Evolutionary conservation across 2,888 invertebrate genomes (phyloP), one percentile per base, ranked within the genome.

Genomic region (Drosophila peninsularis): DNA sequence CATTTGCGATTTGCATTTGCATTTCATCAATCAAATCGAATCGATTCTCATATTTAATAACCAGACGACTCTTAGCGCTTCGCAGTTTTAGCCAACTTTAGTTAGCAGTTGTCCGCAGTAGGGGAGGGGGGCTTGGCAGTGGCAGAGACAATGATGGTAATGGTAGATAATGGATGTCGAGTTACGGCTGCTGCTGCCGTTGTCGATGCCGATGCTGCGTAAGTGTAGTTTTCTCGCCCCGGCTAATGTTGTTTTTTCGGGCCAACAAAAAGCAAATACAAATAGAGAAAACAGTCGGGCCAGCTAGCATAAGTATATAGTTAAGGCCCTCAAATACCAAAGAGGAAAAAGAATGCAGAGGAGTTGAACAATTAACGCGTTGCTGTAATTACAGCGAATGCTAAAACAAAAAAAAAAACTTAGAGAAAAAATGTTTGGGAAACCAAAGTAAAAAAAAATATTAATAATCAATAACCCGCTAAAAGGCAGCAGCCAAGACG

Each of bases 401-500:
- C 70, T 72, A 75, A 84, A 78, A 68, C 64, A 80, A 58, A 70
- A 62, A 58, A 62, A 54, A 32, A 52, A n/a, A 17, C 50, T 9
- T 4, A 66, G 60, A 39, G 41, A 42, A 42, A 62, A 60, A 62
- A 49, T 69, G 70, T 74, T 78, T 69, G 56, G 62, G 64, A 78
- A 47, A 30, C 30, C 24, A 27, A 45, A 45, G 6, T 13, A 75
- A 19, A 45, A 68, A 56, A 68, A 75, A 70, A 82, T 79, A 82
- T 88, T 80, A 89, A 89, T 88, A 86, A 89, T 86, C 86, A 86
- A 86, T 86, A 89, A 82, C 88, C 73, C 66, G 89, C 86, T 88
- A 89, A 86, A 89, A 89, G 85, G 75, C 83, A 82, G 63, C 62
- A 75, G 73, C 58, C 55, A 66, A 77, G 39, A 27, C 27, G 62